These are phyloP conservation scores for Crocidura indochinensis DNA, from an alignment of 2,797 vertebrate species.

Conservation along the genomic window DNA sequence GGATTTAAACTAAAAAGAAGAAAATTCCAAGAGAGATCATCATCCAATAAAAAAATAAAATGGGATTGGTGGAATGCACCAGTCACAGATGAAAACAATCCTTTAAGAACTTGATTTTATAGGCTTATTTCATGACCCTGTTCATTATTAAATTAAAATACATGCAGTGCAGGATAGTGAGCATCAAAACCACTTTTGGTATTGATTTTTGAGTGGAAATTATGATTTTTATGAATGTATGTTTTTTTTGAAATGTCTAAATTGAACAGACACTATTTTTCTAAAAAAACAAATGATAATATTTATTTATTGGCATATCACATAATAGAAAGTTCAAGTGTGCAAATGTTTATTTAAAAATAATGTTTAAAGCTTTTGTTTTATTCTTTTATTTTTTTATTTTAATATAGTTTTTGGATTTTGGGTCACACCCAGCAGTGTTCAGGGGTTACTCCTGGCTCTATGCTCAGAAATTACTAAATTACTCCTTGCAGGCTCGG, in stretches of 20 bases:
- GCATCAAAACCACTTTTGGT: constrained; percentile 27
- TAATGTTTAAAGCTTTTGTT: background rate
- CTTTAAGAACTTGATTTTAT: constrained; percentile 65
- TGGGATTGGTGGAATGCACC: background rate
- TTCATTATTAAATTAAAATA: constrained; percentile 69
- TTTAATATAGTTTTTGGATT: no score
- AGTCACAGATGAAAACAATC: constrained; percentile 2
- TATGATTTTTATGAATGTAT: background rate
- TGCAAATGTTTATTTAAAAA: constrained; percentile 28
- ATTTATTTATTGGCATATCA: background rate
- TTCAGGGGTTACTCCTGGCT: no score
- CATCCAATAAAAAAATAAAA: background rate
- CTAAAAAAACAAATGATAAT: constrained; percentile 27
- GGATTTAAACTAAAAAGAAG: constrained; percentile 48
- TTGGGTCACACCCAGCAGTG: no score
- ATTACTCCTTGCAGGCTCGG: no score
- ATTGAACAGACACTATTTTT: constrained; percentile 44
- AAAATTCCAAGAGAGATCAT: constrained; percentile 55
- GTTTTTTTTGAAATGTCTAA: constrained; percentile 40
- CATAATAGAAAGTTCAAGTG: no score
- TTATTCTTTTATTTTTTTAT: no score
- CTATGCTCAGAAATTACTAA: no score
- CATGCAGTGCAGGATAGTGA: background rate
- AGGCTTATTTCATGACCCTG: constrained; percentile 5
- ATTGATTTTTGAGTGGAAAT: constrained; percentile 35